A percentile compares a stretch with the other conserved stretches of the same genome.
Evolutionary conservation across 1,140 invertebrate species (phyloP).

Genomic region (Leptopilina boulardi): DNA sequence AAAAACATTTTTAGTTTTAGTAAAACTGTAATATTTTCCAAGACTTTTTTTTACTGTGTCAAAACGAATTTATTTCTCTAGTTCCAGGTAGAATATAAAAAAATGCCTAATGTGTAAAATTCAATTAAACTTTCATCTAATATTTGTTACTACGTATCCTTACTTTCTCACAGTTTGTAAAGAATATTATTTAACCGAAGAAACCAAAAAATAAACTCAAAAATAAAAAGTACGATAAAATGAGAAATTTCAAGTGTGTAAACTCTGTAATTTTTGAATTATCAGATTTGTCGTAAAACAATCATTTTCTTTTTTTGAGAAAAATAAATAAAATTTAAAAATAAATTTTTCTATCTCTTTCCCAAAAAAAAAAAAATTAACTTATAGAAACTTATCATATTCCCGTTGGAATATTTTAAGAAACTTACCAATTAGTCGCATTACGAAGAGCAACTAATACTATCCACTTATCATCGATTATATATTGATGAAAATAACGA

Average conservation of each 20-base stretch:
- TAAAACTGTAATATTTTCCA: not conserved
- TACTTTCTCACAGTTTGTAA: not conserved
- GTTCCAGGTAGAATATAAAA: not conserved
- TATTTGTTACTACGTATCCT: not conserved
- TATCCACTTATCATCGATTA: constrained; percentile 67
- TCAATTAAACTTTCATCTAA: not conserved
- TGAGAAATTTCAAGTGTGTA: not conserved
- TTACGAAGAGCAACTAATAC: constrained; percentile 62
- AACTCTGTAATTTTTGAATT: constrained; percentile 33
- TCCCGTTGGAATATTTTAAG: not conserved
- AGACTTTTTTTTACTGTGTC: not conserved
- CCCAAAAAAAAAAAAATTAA: no score
- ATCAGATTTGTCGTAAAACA: constrained; percentile 24
- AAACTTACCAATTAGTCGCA: constrained; percentile 60
- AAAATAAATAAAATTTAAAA: constrained; percentile 48
- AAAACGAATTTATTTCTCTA: not conserved
- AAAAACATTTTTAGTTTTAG: no score
- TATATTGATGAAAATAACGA: constrained; percentile 56
- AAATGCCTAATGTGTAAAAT: not conserved
- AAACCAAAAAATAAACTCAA: not conserved
- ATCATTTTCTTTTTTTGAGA: constrained; percentile 47
- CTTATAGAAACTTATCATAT: not conserved
- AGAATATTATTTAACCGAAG: not conserved
- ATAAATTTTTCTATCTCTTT: constrained; percentile 35
- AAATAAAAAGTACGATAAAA: not conserved